Percentiles rank a stretch among this genome's conserved stretches.
phyloP scores from a whole-genome alignment of 2,113 vertebrate species.

The Glaucidium brasilianum region DNA sequence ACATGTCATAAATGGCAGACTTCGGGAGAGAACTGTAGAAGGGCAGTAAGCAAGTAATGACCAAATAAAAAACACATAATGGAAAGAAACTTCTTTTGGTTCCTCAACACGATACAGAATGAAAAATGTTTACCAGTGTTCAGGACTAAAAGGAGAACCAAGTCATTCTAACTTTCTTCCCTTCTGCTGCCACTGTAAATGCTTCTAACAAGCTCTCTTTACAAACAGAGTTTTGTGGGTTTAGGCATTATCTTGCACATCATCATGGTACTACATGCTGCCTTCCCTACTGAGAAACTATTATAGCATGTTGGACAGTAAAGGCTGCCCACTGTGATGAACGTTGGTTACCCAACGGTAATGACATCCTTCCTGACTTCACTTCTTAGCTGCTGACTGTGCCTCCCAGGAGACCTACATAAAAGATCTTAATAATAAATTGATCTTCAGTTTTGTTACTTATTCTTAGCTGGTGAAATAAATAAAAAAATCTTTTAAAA shows the following conservation, averaged over 20 bases:
- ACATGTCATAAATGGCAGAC: not conserved
- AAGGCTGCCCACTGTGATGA: slow-evolving; percentile 11
- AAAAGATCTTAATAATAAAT: not conserved
- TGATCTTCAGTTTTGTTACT: not conserved
- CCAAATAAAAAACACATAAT: not conserved
- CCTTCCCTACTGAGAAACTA: slow-evolving; percentile 29
- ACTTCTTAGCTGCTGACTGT: not conserved
- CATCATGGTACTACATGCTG: not conserved
- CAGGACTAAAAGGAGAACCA: not conserved
- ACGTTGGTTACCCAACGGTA: slow-evolving; percentile 16
- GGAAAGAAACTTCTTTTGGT: not conserved
- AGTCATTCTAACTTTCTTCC: not conserved
- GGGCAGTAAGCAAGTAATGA: not conserved
- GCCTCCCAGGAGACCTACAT: not conserved
- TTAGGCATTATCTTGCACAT: slow-evolving; percentile 11
- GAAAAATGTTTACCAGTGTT: not conserved
- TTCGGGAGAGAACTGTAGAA: not conserved
- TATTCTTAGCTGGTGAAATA: not conserved
- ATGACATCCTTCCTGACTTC: slow-evolving; percentile 13
- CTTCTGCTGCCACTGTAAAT: not conserved
- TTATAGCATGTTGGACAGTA: not conserved
- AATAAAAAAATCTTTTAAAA: not conserved
- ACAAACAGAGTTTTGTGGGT: not conserved
- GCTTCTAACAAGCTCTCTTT: not conserved
- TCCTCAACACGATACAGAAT: not conserved